A percentile compares a stretch with the other conserved stretches of the same genome.
Evolutionary conservation across 1,140 invertebrate genomes (phyloP).

Genomic region (Platyscapa corneri): DNA sequence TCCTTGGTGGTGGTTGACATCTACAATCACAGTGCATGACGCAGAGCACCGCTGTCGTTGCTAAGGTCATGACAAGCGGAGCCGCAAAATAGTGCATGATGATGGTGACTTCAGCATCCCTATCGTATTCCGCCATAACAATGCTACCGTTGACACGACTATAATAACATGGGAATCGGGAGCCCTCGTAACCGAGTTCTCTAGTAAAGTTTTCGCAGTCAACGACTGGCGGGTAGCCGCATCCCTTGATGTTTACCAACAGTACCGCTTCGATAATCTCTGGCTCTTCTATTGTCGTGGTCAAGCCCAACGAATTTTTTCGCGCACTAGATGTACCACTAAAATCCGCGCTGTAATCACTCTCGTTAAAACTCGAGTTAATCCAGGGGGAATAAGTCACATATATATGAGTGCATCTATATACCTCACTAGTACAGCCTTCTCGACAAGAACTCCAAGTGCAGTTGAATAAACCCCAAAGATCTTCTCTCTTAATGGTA

Average conservation of each 20-base stretch:
- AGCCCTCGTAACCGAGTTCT: conserved; percentile 83
- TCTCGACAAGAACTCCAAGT: conserved; percentile 90
- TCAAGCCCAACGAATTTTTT: conserved; percentile 24
- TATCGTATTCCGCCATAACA: conserved; percentile 86
- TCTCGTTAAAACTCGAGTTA: conserved; percentile 56
- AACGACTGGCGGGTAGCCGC: conserved; percentile 91
- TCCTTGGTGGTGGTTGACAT: conserved; percentile 74
- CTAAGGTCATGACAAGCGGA: conserved; percentile 86
- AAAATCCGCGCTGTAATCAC: neutral
- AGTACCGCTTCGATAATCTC: conserved; percentile 79
- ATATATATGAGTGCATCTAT: conserved; percentile 89
- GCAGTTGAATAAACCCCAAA: conserved; percentile 86
- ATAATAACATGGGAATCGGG: conserved; percentile 88
- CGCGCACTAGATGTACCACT: conserved; percentile 3
- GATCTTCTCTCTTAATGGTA: conserved; percentile 83
- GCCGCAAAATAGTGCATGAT: conserved; percentile 88
- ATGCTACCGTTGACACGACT: conserved; percentile 86
- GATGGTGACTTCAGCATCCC: conserved; percentile 84
- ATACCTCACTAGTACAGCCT: conserved; percentile 91
- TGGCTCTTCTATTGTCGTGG: conserved; percentile 52
- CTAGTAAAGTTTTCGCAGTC: conserved; percentile 88
- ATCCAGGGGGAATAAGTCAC: conserved; percentile 81
- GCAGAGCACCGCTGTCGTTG: conserved; percentile 87
- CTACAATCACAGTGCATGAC: conserved; percentile 89
- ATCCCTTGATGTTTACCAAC: conserved; percentile 88